These are phyloP conservation scores for Cephus pygmeus DNA, from an alignment of 2,888 invertebrate species.

Conservation along the genomic window DNA sequence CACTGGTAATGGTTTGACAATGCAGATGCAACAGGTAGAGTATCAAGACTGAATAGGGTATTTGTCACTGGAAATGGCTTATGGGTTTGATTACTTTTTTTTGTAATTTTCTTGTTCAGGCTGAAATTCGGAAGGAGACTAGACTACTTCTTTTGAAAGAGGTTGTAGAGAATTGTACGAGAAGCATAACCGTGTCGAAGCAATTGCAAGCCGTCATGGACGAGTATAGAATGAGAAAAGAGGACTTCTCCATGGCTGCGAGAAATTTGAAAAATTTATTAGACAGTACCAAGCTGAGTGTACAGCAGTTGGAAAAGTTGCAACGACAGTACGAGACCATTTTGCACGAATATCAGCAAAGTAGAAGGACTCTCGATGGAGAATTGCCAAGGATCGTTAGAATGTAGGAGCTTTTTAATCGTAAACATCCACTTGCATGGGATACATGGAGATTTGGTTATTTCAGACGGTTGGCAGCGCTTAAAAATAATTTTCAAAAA, in stretches of 20 bases:
- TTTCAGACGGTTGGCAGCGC: conserved; percentile 32
- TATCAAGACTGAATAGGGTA: neutral
- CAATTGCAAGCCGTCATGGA: conserved; percentile 33
- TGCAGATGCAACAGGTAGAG: conserved; percentile 32
- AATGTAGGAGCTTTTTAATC: conserved; percentile 26
- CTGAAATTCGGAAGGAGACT: conserved; percentile 29
- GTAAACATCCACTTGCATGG: neutral
- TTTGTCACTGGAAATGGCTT: neutral
- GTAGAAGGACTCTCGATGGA: conserved; percentile 33
- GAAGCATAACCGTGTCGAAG: conserved; percentile 29
- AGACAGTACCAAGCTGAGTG: conserved; percentile 33
- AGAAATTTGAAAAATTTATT: conserved; percentile 43
- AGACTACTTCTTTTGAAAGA: conserved; percentile 26
- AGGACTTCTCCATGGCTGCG: conserved; percentile 38
- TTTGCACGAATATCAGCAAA: conserved; percentile 37
- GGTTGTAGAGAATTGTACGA: conserved; percentile 36
- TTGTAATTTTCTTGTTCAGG: conserved; percentile 19
- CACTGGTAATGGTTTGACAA: conserved; percentile 14
- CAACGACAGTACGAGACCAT: conserved; percentile 40
- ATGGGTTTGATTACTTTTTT: neutral
- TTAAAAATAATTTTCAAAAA: conserved; percentile 31
- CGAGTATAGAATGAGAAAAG: conserved; percentile 29
- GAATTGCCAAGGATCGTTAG: conserved; percentile 41
- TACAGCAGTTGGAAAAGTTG: conserved; percentile 42
- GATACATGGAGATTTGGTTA: neutral